A percentile compares a stretch with the other conserved stretches of the same genome.
Evolutionary conservation across 2,888 invertebrate species (phyloP).

Genomic region (Eueremaeus valkanovi): DNA sequence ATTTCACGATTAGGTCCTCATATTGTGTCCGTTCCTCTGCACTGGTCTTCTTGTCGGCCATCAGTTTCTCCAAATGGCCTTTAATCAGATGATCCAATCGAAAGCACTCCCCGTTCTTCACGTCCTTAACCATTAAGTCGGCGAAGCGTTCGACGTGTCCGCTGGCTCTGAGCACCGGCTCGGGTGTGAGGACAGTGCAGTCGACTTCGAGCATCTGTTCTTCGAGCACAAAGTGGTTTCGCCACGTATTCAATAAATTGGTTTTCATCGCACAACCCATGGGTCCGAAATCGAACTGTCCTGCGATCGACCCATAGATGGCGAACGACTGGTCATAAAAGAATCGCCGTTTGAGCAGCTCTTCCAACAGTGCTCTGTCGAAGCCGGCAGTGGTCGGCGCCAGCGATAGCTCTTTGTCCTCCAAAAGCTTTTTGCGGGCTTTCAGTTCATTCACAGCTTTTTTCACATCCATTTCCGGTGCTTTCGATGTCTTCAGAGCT

Average conservation of each 20-base stretch:
- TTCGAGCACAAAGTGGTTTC: conserved; percentile 91
- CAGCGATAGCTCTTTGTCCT: conserved; percentile 85
- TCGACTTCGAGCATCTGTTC: conserved; percentile 99
- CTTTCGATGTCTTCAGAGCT: conserved; percentile 76
- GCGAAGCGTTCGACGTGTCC: conserved; percentile 99
- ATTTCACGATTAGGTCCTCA: conserved; percentile 70
- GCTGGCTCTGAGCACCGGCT: conserved; percentile 92
- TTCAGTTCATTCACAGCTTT: conserved; percentile 92
- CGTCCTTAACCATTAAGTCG: conserved; percentile 98
- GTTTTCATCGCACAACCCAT: conserved; percentile 98
- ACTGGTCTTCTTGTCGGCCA: conserved; percentile 76
- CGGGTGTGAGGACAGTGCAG: conserved; percentile 94
- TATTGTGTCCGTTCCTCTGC: conserved; percentile 68
- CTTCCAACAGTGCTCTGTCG: conserved; percentile 92
- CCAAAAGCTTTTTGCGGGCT: conserved; percentile 77
- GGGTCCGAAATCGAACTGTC: conserved; percentile 97
- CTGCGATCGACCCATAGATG: conserved; percentile 86
- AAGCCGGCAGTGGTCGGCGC: conserved; percentile 61
- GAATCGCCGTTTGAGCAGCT: conserved; percentile 90
- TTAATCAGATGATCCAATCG: conserved; percentile 96
- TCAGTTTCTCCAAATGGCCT: conserved; percentile 73
- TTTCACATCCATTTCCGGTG: conserved; percentile 86
- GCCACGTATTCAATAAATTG: conserved; percentile 88
- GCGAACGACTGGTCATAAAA: conserved; percentile 99
- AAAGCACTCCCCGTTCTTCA: conserved; percentile 93